A percentile compares a stretch with the other conserved stretches of the same genome.
Evolutionary conservation across 1,140 invertebrate genomes (phyloP).

Genomic region (Diorhabda carinulata): DNA sequence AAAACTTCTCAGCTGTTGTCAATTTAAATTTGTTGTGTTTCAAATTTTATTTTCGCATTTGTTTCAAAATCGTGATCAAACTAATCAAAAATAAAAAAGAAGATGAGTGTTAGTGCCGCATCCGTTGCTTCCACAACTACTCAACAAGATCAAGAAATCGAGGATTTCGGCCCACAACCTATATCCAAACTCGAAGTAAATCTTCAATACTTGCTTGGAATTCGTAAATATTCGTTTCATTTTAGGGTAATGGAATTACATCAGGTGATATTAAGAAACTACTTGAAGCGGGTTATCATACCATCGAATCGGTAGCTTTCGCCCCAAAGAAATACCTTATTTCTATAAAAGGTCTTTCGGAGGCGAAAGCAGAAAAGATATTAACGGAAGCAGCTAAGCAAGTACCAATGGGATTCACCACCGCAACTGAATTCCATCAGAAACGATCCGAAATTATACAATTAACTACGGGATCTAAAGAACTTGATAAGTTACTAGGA

Average conservation of each 20-base stretch:
- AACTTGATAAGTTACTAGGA: conserved; percentile 88
- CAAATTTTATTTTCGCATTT: too few species aligned
- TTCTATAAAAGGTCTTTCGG: conserved; percentile 93
- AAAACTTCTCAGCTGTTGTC: too few species aligned
- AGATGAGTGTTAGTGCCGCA: conserved; percentile 32
- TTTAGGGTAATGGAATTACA: conserved; percentile 80
- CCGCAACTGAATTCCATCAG: conserved; percentile 92
- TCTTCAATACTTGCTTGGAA: neutral
- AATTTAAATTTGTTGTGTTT: too few species aligned
- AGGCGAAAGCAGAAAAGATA: conserved; percentile 96
- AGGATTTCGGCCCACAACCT: conserved; percentile 59
- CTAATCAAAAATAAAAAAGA: neutral
- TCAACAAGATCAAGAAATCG: conserved; percentile 53
- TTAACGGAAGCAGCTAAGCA: conserved; percentile 86
- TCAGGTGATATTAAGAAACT: conserved; percentile 90
- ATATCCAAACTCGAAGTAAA: conserved; percentile 60
- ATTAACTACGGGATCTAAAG: conserved; percentile 89
- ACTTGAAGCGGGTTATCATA: conserved; percentile 88
- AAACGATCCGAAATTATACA: conserved; percentile 88
- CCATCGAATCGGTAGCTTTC: conserved; percentile 93
- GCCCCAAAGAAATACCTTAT: conserved; percentile 88
- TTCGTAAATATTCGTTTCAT: conserved; percentile 26
- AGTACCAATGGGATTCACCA: conserved; percentile 96
- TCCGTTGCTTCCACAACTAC: conserved; percentile 49
- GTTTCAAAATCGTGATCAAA: too few species aligned